phyloP scores from a whole-genome alignment of 2,888 invertebrate species.

The Phytoseiulus persimilis region DNA sequence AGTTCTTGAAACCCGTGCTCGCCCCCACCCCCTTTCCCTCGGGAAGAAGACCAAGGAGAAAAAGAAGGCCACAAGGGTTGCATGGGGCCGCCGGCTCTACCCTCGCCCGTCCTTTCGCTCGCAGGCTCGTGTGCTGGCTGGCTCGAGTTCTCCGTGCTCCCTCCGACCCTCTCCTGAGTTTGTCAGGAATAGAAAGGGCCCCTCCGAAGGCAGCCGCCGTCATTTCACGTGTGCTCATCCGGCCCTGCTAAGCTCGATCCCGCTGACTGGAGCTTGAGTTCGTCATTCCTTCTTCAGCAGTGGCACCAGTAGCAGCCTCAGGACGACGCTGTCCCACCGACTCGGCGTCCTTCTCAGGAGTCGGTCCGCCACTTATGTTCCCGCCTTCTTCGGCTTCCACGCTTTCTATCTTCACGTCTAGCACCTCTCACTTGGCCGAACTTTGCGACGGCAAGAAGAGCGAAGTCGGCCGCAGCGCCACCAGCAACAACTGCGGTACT shows the following conservation, averaged over 20 bases:
- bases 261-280: background rate
- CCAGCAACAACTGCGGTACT: background rate
- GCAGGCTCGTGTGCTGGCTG: background rate
- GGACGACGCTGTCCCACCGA: background rate
- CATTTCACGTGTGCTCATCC: slow-evolving; percentile 32
- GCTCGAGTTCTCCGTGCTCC: background rate
- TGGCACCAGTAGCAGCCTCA: background rate
- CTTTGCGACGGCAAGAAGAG: background rate
- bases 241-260: slow-evolving; percentile 22
- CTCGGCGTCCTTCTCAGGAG: background rate
- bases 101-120: background rate
- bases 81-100: background rate
- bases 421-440: background rate
- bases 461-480: background rate
- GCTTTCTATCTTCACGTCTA: background rate
- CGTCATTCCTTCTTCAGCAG: background rate
- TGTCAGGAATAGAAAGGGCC: slow-evolving; percentile 23
- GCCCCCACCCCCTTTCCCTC: background rate
- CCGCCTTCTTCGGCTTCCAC: background rate
- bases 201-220: background rate
- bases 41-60: background rate
- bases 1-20: background rate
- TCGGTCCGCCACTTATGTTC: background rate
- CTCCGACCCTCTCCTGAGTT: slow-evolving; percentile 11
- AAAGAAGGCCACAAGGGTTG: background rate